Conservation (phyloP, 2,113 vertebrate species). For the Peromyscus californicus region DNA sequence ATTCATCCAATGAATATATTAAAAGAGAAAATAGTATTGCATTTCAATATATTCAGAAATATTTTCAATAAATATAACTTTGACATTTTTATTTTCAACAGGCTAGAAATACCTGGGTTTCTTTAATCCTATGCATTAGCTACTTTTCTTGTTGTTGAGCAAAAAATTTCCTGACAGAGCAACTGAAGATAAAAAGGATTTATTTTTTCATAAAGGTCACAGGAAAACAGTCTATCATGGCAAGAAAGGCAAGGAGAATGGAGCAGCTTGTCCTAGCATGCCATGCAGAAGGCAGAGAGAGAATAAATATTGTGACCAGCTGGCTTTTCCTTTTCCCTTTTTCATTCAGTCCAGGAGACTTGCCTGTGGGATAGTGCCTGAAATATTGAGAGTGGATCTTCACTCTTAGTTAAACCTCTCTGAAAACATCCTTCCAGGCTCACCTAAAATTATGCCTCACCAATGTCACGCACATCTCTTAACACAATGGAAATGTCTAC, state of each 20-base stretch:
- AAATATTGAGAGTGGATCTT: background rate
- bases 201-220: background rate
- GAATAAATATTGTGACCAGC: background rate
- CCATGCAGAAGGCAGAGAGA: background rate
- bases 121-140: background rate
- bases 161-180: background rate
- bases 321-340: background rate
- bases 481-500: background rate
- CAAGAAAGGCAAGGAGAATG: background rate
- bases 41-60: slow-evolving; percentile 25
- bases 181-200: background rate
- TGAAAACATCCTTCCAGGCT: background rate
- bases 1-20: slow-evolving; percentile 12
- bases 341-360: background rate
- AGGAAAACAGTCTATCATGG: background rate
- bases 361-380: too few relatives aligned
- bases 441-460: background rate
- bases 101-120: background rate
- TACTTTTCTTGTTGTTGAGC: background rate
- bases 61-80: slow-evolving; percentile 43
- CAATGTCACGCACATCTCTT: background rate
- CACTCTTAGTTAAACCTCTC: background rate
- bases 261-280: background rate
- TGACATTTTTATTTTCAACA: slow-evolving; percentile 8
- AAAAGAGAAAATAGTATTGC: slow-evolving; percentile 10